A percentile compares a stretch with the other conserved stretches of the same genome.
phyloP scores from a whole-genome alignment of 2,888 invertebrate species.

The Neoaliturus tenellus region DNA sequence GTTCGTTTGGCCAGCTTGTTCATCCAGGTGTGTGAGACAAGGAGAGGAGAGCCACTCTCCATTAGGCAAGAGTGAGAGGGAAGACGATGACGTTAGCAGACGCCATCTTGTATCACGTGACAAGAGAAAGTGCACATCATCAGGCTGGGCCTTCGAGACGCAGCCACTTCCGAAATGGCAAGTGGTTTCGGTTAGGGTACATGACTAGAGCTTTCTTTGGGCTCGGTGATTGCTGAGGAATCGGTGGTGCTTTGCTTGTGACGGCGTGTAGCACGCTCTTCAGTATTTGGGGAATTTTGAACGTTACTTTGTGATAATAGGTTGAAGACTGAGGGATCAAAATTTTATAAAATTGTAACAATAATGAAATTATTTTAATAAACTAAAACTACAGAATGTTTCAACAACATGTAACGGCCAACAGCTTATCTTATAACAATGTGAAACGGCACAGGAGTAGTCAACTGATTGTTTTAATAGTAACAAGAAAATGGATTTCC shows the following conservation, averaged over 20 bases:
- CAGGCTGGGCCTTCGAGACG: neutral
- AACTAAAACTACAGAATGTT: no score
- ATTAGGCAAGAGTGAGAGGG: constrained; percentile 31
- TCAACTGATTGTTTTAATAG: no score
- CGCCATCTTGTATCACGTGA: constrained; percentile 54
- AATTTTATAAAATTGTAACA: no score
- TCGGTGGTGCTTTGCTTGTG: neutral
- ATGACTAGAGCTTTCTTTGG: neutral
- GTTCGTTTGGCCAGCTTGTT: neutral
- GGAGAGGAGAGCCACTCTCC: constrained; percentile 19
- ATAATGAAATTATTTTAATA: no score
- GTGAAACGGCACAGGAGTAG: no score
- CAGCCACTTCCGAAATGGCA: constrained; percentile 8
- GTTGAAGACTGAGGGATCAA: no score
- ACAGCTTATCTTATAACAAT: no score
- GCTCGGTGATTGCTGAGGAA: neutral
- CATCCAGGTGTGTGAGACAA: neutral
- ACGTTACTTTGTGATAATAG: no score
- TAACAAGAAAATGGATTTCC: no score
- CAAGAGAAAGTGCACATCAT: constrained; percentile 40
- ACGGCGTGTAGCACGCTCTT: no score
- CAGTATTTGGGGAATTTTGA: no score
- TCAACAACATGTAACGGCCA: no score
- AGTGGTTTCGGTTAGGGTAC: neutral
- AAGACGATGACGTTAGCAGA: constrained; percentile 28